phyloP scores from a whole-genome alignment of 2,888 invertebrate genomes.

The Rhingia campestris region DNA sequence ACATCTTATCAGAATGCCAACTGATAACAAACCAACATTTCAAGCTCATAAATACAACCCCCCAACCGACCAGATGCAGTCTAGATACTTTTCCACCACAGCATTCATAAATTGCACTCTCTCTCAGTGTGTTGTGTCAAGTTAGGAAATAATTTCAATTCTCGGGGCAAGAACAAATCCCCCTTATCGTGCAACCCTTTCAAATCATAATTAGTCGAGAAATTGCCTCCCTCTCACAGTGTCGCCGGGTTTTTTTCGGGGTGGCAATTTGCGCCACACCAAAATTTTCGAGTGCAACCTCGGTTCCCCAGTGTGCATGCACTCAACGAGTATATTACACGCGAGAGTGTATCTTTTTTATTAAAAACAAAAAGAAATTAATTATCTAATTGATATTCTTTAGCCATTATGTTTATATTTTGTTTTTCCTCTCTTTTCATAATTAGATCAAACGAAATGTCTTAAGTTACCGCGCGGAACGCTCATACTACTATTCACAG shows the following conservation, averaged over 20 bases:
- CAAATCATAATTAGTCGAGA: slow-evolving; percentile 48
- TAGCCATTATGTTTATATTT: not conserved
- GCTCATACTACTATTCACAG: slow-evolving; percentile 18
- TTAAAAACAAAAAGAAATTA: slow-evolving; percentile 30
- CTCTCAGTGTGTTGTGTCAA: slow-evolving; percentile 11
- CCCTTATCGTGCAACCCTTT: slow-evolving; percentile 24
- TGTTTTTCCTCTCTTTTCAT: slow-evolving; percentile 11
- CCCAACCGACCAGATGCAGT: slow-evolving; percentile 13
- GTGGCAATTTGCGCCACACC: slow-evolving; percentile 31
- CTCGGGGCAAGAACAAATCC: slow-evolving; percentile 9
- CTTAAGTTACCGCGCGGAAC: slow-evolving; percentile 37
- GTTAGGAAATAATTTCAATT: slow-evolving; percentile 53
- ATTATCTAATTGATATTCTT: slow-evolving; percentile 38
- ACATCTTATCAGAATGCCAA: slow-evolving; percentile 47
- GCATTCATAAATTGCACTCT: slow-evolving; percentile 24
- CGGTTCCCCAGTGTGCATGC: slow-evolving; percentile 35
- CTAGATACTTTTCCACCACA: slow-evolving; percentile 12
- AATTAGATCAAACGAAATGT: slow-evolving; percentile 62
- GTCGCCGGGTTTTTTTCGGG: not conserved
- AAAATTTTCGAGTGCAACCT: slow-evolving; percentile 54
- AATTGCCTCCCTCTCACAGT: slow-evolving; percentile 1
- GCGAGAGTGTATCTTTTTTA: slow-evolving; percentile 36
- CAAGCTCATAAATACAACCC: slow-evolving; percentile 46
- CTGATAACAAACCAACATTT: slow-evolving; percentile 57
- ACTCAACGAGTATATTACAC: slow-evolving; percentile 26